Percentiles rank a stretch among this genome's conserved stretches.
These are phyloP conservation scores for Limenitis arthemis DNA, from an alignment of 2,888 invertebrate species.

Conservation along the genomic window DNA sequence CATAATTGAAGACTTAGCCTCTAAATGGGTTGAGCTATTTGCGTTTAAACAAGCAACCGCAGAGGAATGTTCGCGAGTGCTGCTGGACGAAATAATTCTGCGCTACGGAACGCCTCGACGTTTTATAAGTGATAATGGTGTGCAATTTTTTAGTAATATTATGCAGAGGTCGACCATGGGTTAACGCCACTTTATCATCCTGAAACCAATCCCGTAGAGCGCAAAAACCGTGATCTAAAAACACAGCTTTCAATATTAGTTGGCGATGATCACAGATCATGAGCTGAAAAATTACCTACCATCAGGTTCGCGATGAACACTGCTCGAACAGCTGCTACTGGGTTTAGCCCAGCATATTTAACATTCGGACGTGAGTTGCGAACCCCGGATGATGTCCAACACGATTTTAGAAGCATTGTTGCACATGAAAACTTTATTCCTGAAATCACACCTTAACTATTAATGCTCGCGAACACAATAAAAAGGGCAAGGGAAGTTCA, in stretches of 20 bases:
- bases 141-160: constrained; percentile 18
- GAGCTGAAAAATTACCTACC: constrained; percentile 32
- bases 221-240: constrained; percentile 22
- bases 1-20: constrained; percentile 21
- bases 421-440: background rate
- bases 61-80: constrained; percentile 27
- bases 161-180: constrained; percentile 29
- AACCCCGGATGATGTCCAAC: constrained; percentile 17
- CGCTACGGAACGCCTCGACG: constrained; percentile 21
- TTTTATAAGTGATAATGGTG: constrained; percentile 20
- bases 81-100: constrained; percentile 31
- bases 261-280: constrained; percentile 27
- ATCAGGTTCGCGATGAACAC: constrained; percentile 45
- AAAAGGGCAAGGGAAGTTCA: background rate
- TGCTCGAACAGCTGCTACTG: constrained; percentile 14
- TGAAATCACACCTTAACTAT: background rate
- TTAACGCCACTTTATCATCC: constrained; percentile 25
- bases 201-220: constrained; percentile 20
- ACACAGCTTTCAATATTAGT: constrained; percentile 19
- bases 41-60: constrained; percentile 31
- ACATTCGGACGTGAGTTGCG: constrained; percentile 28
- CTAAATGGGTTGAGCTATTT: constrained; percentile 37
- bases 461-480: background rate
- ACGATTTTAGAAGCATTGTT: constrained; percentile 1
- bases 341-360: constrained; percentile 23